Evolutionary conservation across 2,888 invertebrate genomes (phyloP).

Genomic region (Andrena fulva): DNA sequence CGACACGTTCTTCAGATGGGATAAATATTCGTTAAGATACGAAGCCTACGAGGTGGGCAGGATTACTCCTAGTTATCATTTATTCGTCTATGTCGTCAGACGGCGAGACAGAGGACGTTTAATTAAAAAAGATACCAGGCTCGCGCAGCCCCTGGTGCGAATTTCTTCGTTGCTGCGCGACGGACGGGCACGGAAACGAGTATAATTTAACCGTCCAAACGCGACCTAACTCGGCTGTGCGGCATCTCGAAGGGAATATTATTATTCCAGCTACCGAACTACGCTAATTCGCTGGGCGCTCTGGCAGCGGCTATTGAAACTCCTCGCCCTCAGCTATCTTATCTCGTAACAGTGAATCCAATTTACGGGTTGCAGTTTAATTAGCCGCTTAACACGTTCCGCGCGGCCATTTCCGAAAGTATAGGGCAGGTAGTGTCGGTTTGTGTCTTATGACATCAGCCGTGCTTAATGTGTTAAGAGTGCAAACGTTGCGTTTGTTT

Average conservation of each 20-base stretch:
- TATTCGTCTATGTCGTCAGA: constrained; percentile 64
- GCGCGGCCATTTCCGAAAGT: no score
- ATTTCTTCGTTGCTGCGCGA: constrained; percentile 47
- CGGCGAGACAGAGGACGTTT: constrained; percentile 50
- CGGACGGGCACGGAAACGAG: constrained; percentile 21
- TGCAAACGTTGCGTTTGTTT: constrained; percentile 17
- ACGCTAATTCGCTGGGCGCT: constrained; percentile 38
- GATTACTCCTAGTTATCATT: constrained; percentile 67
- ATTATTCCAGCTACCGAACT: constrained; percentile 60
- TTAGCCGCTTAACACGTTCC: background rate
- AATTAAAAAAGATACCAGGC: constrained; percentile 66
- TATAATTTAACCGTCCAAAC: constrained; percentile 51
- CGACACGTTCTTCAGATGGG: background rate
- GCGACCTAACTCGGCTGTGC: constrained; percentile 30
- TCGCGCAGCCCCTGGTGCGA: constrained; percentile 24
- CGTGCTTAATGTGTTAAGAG: no score
- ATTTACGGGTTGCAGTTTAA: constrained; percentile 20
- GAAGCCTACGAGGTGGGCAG: constrained; percentile 19
- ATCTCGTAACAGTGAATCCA: constrained; percentile 20
- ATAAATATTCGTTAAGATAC: constrained; percentile 53
- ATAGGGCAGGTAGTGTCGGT: no score
- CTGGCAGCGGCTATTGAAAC: constrained; percentile 51
- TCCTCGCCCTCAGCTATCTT: constrained; percentile 14
- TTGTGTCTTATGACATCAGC: no score
- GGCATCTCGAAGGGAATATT: constrained; percentile 39